These are phyloP conservation scores for Crypturellus tataupa DNA, from an alignment of 2,797 vertebrate species.

Conservation along the genomic window DNA sequence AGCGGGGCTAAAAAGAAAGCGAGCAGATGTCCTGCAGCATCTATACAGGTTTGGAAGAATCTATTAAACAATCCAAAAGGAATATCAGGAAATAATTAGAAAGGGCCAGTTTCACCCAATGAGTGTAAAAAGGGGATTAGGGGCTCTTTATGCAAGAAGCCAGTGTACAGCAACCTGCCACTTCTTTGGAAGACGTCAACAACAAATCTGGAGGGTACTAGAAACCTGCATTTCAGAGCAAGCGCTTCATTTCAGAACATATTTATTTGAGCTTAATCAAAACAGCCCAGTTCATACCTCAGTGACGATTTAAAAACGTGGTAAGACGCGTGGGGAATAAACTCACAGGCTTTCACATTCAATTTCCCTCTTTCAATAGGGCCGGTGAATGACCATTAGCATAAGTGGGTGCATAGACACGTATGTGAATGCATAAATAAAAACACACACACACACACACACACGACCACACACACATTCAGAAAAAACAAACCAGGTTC, in stretches of 20 bases:
- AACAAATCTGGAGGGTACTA: slow-evolving; percentile 35
- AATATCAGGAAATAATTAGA: slow-evolving; percentile 56
- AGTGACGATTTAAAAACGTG: background rate
- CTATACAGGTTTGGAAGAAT: slow-evolving; percentile 71
- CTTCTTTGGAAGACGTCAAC: slow-evolving; percentile 8
- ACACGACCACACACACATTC: accelerated
- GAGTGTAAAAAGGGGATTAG: slow-evolving; percentile 53
- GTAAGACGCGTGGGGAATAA: background rate
- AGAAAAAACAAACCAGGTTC: background rate
- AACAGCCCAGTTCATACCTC: background rate
- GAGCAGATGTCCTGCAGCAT: slow-evolving; percentile 75
- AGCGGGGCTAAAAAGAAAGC: slow-evolving; percentile 74
- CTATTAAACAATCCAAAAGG: slow-evolving; percentile 59
- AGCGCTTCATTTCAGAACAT: background rate
- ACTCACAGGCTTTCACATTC: background rate
- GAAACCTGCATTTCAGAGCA: slow-evolving; percentile 50
- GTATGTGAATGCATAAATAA: background rate
- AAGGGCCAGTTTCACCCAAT: slow-evolving; percentile 43
- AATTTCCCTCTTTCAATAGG: background rate
- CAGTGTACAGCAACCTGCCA: background rate
- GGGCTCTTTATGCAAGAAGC: slow-evolving; percentile 64
- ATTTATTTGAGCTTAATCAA: background rate
- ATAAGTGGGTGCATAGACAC: accelerated
- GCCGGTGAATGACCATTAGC: background rate
- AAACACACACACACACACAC: accelerated